These are phyloP conservation scores for Hirtodrosophila cameraria DNA, from an alignment of 2,888 invertebrate genomes.

Conservation along the genomic window DNA sequence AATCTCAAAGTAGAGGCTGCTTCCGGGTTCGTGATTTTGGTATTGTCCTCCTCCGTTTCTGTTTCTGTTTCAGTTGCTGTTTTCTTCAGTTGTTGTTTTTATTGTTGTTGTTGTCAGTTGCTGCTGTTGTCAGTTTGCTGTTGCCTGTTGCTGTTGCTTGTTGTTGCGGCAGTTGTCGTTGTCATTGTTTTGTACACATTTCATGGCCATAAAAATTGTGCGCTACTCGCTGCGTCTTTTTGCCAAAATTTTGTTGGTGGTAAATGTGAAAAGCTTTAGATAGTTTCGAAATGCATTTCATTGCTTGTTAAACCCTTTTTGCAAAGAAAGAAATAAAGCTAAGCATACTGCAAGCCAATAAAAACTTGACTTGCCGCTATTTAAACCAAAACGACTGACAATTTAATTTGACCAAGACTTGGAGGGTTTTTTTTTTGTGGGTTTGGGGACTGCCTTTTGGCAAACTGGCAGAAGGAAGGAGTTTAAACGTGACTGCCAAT, in stretches of 20 bases:
- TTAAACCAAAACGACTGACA: constrained; percentile 47
- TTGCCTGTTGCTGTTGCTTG: constrained; percentile 36
- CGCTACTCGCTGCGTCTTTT: constrained; percentile 21
- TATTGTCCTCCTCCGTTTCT: constrained; percentile 60
- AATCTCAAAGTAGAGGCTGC: constrained; percentile 51
- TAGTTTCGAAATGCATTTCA: constrained; percentile 59
- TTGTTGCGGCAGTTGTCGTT: constrained; percentile 62
- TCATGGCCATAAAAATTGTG: constrained; percentile 69
- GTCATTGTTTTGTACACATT: constrained; percentile 71
- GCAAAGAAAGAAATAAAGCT: constrained; percentile 7
- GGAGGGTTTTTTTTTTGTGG: constrained; percentile 3
- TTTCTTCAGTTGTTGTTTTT: constrained; percentile 4
- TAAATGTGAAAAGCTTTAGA: constrained; percentile 23
- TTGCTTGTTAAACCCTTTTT: constrained; percentile 51
- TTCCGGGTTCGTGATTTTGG: constrained; percentile 83
- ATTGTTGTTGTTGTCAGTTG: constrained; percentile 33
- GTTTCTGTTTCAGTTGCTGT: not conserved
- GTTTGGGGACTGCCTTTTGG: constrained; percentile 17
- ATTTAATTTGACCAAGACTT: constrained; percentile 69
- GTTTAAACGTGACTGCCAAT: constrained; percentile 71
- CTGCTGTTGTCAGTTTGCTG: constrained; percentile 25
- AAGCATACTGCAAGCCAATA: not conserved
- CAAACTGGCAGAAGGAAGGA: constrained; percentile 29
- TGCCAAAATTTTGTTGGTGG: constrained; percentile 15
- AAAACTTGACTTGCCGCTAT: not conserved